These are phyloP conservation scores for Teleiodes luculella DNA, from an alignment of 2,888 invertebrate genomes.

Conservation along the genomic window DNA sequence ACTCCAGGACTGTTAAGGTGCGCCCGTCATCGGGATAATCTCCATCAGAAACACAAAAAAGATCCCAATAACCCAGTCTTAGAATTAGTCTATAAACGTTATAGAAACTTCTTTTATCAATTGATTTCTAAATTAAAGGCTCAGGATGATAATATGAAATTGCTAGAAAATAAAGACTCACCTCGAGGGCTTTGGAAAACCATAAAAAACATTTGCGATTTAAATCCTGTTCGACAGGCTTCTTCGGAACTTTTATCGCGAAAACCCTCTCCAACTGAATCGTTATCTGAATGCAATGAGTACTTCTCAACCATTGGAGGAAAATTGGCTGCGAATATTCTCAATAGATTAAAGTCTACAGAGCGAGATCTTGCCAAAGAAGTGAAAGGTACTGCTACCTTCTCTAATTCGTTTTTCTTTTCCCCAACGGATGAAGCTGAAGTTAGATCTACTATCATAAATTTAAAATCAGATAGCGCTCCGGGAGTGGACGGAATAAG, in stretches of 20 bases:
- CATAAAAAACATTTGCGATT: neutral
- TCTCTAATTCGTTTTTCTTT: no score
- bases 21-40: no score
- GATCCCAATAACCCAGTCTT: no score
- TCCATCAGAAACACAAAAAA: no score
- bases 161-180: slow-evolving; percentile 4
- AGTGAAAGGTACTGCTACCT: no score
- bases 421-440: neutral
- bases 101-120: no score
- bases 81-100: no score
- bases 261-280: neutral
- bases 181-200: slow-evolving; percentile 3
- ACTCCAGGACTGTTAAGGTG: neutral
- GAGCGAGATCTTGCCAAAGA: no score
- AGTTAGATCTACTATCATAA: neutral
- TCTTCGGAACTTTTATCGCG: neutral
- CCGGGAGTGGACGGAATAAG: neutral
- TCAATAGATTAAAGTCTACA: no score
- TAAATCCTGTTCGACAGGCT: no score
- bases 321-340: neutral
- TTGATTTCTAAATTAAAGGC: slow-evolving; percentile 3
- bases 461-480: neutral
- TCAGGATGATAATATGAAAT: neutral
- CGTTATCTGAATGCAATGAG: neutral
- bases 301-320: neutral